Percentiles rank a stretch among this genome's conserved stretches.
Conservation (phyloP, 2,888 invertebrate species). For the Syritta pipiens region DNA sequence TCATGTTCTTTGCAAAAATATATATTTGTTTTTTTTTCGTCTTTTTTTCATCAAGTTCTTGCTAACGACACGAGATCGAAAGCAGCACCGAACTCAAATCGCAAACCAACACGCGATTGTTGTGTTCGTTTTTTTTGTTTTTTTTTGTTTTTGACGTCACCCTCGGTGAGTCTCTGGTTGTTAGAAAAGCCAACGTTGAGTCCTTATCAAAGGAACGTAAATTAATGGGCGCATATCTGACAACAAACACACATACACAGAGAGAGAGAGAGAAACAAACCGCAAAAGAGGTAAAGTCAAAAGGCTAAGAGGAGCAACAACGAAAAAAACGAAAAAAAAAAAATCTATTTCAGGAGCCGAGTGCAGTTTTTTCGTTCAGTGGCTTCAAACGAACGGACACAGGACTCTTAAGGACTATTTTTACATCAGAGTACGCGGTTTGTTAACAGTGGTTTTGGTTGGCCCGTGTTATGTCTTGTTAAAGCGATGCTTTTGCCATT, state of each 20-base stretch:
- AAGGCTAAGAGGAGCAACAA: too few relatives aligned
- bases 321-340: constrained; percentile 7
- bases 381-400: too few relatives aligned
- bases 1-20: constrained; percentile 30
- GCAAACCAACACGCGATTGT: constrained; percentile 46
- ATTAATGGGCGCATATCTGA: constrained; percentile 52
- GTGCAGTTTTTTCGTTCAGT: too few relatives aligned
- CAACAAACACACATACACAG: constrained; percentile 8
- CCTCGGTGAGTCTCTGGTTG: not conserved
- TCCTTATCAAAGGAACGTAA: constrained; percentile 54
- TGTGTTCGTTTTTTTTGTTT: constrained; percentile 3
- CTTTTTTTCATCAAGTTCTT: not conserved
- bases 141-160: constrained; percentile 3
- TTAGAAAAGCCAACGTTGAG: constrained; percentile 1
- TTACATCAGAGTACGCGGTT: too few relatives aligned
- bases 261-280: not conserved
- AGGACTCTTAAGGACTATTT: too few relatives aligned
- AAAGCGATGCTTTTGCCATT: constrained; percentile 16
- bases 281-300: constrained; percentile 5
- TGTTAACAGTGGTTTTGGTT: too few relatives aligned
- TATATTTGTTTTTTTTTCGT: not conserved
- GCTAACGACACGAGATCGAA: constrained; percentile 8
- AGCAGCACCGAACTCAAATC: constrained; percentile 25
- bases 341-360: not conserved
- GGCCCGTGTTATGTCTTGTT: constrained; percentile 30